Evolutionary conservation across 2,797 vertebrate species (phyloP).

Genomic region (Hypotaenidia okinawae): DNA sequence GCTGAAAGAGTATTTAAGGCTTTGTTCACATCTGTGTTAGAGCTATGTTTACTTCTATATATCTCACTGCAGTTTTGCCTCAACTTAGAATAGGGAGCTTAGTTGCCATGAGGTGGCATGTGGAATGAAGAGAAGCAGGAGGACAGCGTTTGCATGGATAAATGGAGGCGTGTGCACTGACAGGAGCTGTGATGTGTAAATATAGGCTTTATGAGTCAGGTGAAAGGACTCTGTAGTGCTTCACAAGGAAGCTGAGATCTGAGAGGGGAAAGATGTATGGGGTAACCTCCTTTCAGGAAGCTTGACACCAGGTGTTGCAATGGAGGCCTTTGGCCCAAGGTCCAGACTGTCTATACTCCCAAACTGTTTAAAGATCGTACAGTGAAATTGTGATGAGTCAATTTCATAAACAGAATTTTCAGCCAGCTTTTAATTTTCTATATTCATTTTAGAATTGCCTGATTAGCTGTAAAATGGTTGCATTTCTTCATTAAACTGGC

Average conservation of each 20-base stretch:
- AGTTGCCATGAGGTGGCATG: background rate
- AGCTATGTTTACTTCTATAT: background rate
- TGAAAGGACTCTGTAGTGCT: rapidly evolving
- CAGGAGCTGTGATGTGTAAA: background rate
- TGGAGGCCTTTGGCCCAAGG: background rate
- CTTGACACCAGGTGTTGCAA: background rate
- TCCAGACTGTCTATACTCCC: background rate
- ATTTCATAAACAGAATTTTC: background rate
- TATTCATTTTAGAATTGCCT: background rate
- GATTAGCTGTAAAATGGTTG: background rate
- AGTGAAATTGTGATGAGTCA: background rate
- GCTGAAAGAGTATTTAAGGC: background rate
- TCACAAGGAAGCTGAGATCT: background rate
- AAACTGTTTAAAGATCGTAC: background rate
- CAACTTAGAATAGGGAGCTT: background rate
- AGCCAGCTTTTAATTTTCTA: background rate
- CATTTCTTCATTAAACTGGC: background rate
- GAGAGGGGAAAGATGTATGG: background rate
- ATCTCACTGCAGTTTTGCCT: background rate
- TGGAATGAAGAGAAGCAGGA: background rate
- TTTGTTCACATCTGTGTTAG: background rate
- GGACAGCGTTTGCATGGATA: background rate
- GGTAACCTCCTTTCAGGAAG: background rate
- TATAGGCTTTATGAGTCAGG: background rate
- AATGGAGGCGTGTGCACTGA: background rate